These are phyloP conservation scores for Antheraea pernyi DNA, from an alignment of 1,140 invertebrate genomes.

Conservation along the genomic window DNA sequence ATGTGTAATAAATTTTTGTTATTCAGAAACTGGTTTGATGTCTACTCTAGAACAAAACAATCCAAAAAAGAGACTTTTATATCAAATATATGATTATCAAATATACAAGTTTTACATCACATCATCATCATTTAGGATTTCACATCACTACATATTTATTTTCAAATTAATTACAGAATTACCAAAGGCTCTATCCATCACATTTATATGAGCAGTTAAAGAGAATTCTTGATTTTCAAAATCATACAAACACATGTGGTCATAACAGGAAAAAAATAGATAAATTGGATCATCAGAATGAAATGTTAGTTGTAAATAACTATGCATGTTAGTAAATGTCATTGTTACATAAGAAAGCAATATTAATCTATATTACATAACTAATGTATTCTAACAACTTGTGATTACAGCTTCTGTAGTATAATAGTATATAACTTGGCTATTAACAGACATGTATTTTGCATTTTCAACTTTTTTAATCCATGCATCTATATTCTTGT, in stretches of 20 bases:
- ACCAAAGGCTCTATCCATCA: too few relatives aligned
- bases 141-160: too few relatives aligned
- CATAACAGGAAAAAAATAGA: background rate
- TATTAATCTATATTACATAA: constrained; percentile 1
- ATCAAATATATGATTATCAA: too few relatives aligned
- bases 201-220: too few relatives aligned
- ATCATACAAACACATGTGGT: background rate
- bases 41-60: too few relatives aligned
- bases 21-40: too few relatives aligned
- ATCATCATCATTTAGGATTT: too few relatives aligned
- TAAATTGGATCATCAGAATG: background rate
- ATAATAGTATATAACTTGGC: background rate
- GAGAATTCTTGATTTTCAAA: background rate
- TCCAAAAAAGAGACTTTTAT: too few relatives aligned
- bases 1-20: too few relatives aligned
- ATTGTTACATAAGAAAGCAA: background rate
- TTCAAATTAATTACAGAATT: too few relatives aligned
- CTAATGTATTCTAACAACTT: background rate
- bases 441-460: too few relatives aligned
- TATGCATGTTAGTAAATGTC: background rate
- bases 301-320: background rate
- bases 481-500: background rate
- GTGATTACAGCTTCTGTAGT: background rate
- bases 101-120: too few relatives aligned
- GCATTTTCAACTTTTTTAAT: background rate